Conservation (phyloP, 2,888 invertebrate species). For the Sinotaia quadrata region DNA sequence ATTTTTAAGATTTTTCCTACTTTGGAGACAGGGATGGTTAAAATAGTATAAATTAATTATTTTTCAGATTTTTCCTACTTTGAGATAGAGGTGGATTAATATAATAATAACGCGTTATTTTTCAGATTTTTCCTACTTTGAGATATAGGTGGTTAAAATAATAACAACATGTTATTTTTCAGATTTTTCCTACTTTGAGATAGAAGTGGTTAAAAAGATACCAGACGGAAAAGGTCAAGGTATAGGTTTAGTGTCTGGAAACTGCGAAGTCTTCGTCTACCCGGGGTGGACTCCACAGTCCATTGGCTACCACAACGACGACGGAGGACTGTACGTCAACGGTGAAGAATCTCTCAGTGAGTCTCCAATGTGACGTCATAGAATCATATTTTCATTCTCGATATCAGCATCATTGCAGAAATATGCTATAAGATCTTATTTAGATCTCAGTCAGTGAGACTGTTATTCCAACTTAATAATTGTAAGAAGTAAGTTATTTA, state of each 20-base stretch:
- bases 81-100: background rate
- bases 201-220: conserved; percentile 34
- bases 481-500: too few relatives aligned
- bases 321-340: conserved; percentile 28
- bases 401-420: too few relatives aligned
- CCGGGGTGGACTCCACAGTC: conserved; percentile 20
- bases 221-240: conserved; percentile 26
- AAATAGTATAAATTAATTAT: background rate
- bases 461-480: too few relatives aligned
- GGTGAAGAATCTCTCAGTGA: conserved; percentile 6
- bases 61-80: background rate
- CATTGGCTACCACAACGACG: conserved; percentile 35
- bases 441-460: too few relatives aligned
- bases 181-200: conserved; percentile 43
- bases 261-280: conserved; percentile 35
- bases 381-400: too few relatives aligned
- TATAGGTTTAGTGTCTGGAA: conserved; percentile 33
- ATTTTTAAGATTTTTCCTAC: background rate
- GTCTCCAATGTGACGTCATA: too few relatives aligned
- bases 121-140: background rate
- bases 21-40: background rate
- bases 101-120: background rate
- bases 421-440: too few relatives aligned
- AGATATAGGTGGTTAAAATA: background rate
- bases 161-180: conserved; percentile 4